A percentile compares a stretch with the other conserved stretches of the same genome.
Evolutionary conservation across 2,113 vertebrate species (phyloP).

Genomic region (Alligator sinensis): DNA sequence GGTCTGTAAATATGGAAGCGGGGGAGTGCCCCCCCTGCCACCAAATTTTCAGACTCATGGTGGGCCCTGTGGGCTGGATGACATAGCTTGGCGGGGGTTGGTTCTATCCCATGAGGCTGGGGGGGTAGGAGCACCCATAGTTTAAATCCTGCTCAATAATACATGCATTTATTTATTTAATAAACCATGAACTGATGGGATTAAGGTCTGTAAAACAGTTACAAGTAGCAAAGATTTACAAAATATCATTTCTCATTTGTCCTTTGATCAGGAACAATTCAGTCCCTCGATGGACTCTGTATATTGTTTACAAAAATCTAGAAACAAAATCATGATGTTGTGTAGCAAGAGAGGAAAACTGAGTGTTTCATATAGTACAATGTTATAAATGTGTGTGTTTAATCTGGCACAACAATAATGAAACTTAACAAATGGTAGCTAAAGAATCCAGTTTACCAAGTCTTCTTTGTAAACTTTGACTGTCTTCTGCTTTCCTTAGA

Average conservation of each 20-base stretch:
- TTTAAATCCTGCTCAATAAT: no score
- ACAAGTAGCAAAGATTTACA: not conserved
- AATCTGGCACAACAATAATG: not conserved
- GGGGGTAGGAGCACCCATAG: not conserved
- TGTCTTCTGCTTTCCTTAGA: rapidly evolving
- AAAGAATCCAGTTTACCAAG: not conserved
- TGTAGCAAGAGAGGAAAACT: not conserved
- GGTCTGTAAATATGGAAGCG: no score
- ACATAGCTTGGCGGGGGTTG: no score
- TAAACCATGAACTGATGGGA: not conserved
- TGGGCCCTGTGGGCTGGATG: no score
- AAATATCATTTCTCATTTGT: not conserved
- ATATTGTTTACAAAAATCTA: not conserved
- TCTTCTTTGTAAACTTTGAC: not conserved
- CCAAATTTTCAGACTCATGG: no score
- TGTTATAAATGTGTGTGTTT: not conserved
- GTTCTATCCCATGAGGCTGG: not conserved
- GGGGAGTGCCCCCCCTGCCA: no score
- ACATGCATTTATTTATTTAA: not conserved
- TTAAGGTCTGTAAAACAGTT: not conserved
- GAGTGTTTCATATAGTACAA: no score
- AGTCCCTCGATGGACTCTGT: not conserved
- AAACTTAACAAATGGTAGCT: not conserved
- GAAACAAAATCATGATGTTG: not conserved
- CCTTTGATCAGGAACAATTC: not conserved